phyloP scores from a whole-genome alignment of 2,888 invertebrate species.

The Phyto melanocephala region DNA sequence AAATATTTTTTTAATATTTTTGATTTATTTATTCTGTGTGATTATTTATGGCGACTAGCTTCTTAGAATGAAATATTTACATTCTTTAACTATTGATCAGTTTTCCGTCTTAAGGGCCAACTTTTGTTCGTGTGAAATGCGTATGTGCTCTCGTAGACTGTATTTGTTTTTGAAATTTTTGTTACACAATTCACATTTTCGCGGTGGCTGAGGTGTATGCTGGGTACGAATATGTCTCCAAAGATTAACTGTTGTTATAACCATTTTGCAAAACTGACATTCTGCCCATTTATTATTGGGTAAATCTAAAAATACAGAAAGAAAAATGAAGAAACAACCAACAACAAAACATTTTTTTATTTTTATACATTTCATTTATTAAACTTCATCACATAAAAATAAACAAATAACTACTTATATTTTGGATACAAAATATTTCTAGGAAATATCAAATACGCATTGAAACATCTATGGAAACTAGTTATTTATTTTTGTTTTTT shows the following conservation, averaged over 20 bases:
- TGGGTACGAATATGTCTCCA: constrained; percentile 80
- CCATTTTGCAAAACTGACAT: constrained; percentile 80
- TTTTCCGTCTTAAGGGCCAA: constrained; percentile 75
- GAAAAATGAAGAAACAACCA: constrained; percentile 66
- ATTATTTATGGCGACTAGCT: constrained; percentile 55
- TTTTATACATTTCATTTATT: constrained; percentile 14
- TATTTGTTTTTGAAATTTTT: constrained; percentile 79
- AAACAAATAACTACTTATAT: background rate
- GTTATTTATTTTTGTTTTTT: background rate
- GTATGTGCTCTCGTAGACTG: constrained; percentile 79
- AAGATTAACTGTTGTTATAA: constrained; percentile 79
- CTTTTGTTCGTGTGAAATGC: constrained; percentile 79
- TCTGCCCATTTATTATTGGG: constrained; percentile 79
- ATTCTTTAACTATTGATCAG: constrained; percentile 70
- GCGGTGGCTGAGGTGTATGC: constrained; percentile 79
- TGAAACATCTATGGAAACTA: too few species aligned
- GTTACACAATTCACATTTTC: constrained; percentile 79
- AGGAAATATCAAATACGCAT: background rate
- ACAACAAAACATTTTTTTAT: constrained; percentile 33
- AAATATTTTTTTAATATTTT: background rate
- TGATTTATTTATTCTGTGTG: background rate
- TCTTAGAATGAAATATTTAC: constrained; percentile 63
- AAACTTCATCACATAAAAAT: background rate
- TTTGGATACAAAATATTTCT: background rate
- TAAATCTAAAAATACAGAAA: constrained; percentile 78